phyloP scores from a whole-genome alignment of 2,113 vertebrate genomes.

The Chaenocephalus aceratus region DNA sequence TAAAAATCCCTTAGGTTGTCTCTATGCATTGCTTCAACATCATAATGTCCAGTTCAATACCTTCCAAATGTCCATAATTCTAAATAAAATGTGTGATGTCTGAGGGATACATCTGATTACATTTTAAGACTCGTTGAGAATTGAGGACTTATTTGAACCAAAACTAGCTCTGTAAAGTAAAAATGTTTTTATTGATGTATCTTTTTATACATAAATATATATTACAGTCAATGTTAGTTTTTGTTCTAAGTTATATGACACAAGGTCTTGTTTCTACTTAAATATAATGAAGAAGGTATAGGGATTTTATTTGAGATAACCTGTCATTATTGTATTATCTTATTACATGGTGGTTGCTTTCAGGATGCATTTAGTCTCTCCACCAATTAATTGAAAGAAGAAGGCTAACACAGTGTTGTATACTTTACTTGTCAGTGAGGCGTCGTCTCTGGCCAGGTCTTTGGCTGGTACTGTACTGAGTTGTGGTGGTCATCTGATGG shows the following conservation, averaged over 20 bases:
- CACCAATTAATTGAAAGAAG: background rate
- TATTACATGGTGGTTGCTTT: slow-evolving; percentile 2
- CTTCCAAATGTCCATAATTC: background rate
- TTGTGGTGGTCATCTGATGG: slow-evolving; percentile 30
- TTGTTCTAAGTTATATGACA: background rate
- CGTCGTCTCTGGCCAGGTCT: slow-evolving; percentile 28
- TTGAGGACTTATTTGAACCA: background rate
- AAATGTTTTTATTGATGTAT: background rate
- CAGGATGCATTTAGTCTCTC: background rate
- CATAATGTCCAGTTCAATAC: background rate
- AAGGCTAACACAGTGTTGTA: slow-evolving; percentile 19
- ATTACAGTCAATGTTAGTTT: background rate
- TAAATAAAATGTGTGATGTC: background rate
- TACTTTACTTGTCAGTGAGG: slow-evolving; percentile 24
- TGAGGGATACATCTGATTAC: background rate
- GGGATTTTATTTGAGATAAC: background rate
- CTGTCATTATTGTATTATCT: background rate
- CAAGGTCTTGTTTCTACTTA: background rate
- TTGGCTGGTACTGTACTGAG: background rate
- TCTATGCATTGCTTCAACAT: background rate
- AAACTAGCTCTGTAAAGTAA: background rate
- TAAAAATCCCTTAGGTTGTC: background rate
- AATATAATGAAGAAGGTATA: background rate
- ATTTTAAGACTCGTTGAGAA: background rate
- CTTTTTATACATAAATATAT: background rate